Conservation (phyloP, 2,113 vertebrate genomes). For the Oreochromis niloticus region DNA sequence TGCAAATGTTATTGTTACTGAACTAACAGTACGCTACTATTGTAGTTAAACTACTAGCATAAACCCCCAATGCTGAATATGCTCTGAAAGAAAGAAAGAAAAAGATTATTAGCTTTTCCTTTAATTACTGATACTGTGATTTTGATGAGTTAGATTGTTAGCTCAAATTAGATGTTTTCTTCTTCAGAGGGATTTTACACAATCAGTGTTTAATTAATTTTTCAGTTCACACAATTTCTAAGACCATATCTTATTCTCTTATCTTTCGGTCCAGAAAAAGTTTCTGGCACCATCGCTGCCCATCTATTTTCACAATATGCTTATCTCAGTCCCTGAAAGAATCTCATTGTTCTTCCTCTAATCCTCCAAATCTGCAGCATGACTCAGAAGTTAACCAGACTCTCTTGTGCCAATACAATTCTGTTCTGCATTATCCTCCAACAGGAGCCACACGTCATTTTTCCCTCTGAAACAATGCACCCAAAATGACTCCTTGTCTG, state of each 20-base stretch:
- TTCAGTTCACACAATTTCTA: slow-evolving; percentile 30
- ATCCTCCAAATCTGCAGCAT: slow-evolving; percentile 69
- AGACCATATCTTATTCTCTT: slow-evolving; percentile 37
- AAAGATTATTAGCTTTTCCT: neutral
- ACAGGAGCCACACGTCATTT: slow-evolving; percentile 35
- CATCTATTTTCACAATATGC: slow-evolving; percentile 68
- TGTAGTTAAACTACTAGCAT: neutral
- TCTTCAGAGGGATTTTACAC: slow-evolving; percentile 19
- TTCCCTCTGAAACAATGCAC: slow-evolving; percentile 44
- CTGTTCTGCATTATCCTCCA: slow-evolving; percentile 48
- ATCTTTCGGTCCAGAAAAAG: slow-evolving; percentile 38
- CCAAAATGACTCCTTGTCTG: slow-evolving; percentile 51
- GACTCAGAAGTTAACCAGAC: slow-evolving; percentile 65
- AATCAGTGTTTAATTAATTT: slow-evolving; percentile 50
- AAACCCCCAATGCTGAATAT: neutral
- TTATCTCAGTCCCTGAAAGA: slow-evolving; percentile 67
- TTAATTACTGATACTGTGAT: neutral
- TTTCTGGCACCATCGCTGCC: slow-evolving; percentile 48
- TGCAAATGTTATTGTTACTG: neutral
- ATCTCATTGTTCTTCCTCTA: slow-evolving; percentile 64
- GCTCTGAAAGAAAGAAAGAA: neutral
- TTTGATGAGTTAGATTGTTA: slow-evolving; percentile 11
- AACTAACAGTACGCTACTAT: neutral
- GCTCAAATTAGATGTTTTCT: slow-evolving; percentile 8
- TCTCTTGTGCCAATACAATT: slow-evolving; percentile 49